phyloP scores from a whole-genome alignment of 2,888 invertebrate genomes.

The Sclerodermus sp. region DNA sequence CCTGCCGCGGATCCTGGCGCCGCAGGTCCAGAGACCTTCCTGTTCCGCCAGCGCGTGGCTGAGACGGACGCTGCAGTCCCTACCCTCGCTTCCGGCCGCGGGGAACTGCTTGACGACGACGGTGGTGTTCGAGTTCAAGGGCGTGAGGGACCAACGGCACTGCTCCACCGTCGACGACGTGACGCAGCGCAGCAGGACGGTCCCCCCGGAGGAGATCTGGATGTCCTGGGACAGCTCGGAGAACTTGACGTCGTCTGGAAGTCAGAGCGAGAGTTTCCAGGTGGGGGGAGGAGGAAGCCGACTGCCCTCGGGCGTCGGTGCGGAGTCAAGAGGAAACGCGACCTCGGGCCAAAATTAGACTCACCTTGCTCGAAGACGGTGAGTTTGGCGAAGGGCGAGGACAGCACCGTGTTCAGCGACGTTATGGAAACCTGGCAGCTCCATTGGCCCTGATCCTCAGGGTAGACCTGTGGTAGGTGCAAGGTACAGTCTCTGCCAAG shows the following conservation, averaged over 20 bases:
- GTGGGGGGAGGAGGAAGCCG: conserved; percentile 1
- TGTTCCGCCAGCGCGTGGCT: conserved; percentile 50
- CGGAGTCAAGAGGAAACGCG: conserved; percentile 6
- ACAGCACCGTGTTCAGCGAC: conserved; percentile 36
- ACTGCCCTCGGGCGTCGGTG: conserved; percentile 38
- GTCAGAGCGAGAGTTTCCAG: too few relatives aligned
- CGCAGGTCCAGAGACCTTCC: conserved; percentile 55
- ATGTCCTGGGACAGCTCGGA: conserved; percentile 53
- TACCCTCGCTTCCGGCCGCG: conserved; percentile 46
- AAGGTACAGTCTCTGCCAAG: conserved; percentile 50
- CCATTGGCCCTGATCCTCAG: conserved; percentile 50
- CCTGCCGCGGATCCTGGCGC: conserved; percentile 45
- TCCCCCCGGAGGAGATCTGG: conserved; percentile 51
- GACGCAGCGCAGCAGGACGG: conserved; percentile 49
- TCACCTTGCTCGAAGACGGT: conserved; percentile 50
- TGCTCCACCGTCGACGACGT: conserved; percentile 49
- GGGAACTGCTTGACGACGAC: conserved; percentile 52
- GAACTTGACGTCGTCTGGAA: conserved; percentile 49
- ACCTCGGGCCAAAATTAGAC: too few relatives aligned
- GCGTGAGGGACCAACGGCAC: conserved; percentile 53
- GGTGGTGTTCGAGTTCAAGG: conserved; percentile 48
- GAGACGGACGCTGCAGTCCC: conserved; percentile 53
- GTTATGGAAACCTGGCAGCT: conserved; percentile 45
- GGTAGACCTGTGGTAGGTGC: conserved; percentile 30
- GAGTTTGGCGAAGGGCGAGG: conserved; percentile 41